Conservation (phyloP, 2,888 invertebrate genomes). For the Teleiodes luculella region DNA sequence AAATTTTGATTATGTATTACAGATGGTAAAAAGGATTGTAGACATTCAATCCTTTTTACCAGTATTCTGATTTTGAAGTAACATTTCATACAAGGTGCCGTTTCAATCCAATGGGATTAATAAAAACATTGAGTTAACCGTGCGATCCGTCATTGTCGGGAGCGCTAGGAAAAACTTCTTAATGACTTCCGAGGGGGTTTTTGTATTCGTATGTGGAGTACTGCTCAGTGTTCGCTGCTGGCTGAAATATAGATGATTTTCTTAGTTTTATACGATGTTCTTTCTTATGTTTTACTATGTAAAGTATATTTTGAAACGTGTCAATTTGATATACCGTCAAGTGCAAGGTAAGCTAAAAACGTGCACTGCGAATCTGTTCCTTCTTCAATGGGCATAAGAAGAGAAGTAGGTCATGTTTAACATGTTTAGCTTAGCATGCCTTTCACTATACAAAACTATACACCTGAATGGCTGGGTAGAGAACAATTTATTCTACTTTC, state of each 20-base stretch:
- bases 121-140: slow-evolving; percentile 1
- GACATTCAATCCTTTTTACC: too few relatives aligned
- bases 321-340: too few relatives aligned
- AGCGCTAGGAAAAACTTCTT: slow-evolving; percentile 18
- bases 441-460: too few relatives aligned
- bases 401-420: too few relatives aligned
- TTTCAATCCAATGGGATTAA: slow-evolving; percentile 6
- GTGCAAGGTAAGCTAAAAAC: too few relatives aligned
- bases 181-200: slow-evolving; percentile 17
- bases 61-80: background rate
- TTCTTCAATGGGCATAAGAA: too few relatives aligned
- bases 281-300: background rate
- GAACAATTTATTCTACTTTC: too few relatives aligned
- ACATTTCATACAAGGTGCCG: background rate
- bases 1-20: background rate
- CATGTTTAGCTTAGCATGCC: too few relatives aligned
- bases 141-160: slow-evolving; percentile 17
- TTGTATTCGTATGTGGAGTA: slow-evolving; percentile 10
- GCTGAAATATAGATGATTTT: background rate
- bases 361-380: too few relatives aligned
- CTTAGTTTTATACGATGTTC: background rate
- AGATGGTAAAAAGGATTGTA: background rate
- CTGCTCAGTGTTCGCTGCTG: slow-evolving; percentile 6
- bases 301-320: too few relatives aligned
- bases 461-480: too few relatives aligned